Evolutionary conservation across 2,113 vertebrate genomes (phyloP), one percentile per base, ranked within the genome.

Genomic region (Ochotona curzoniae): DNA sequence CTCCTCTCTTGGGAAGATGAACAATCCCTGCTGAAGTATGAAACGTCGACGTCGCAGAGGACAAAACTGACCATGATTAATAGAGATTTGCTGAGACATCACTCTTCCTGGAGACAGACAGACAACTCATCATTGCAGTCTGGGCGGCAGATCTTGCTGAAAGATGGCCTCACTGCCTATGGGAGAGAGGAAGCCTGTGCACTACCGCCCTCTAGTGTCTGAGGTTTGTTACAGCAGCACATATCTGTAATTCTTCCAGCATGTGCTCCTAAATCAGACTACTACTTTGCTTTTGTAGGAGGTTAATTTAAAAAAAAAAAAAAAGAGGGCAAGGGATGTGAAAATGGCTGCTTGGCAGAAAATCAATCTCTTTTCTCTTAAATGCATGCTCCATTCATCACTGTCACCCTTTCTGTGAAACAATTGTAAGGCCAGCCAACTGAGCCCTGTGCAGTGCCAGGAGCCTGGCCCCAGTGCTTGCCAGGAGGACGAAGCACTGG

Each of bases 151-250:
- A n/a, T 4, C 7, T 47, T 66, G 38, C 25, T 54, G 5, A 28
- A 69, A 49, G 70, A 63, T 9, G 26, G 9, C 11, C 38, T 49
- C 54, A 28, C 11, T 15, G 25, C 21, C 44, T 14, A 49, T 32
- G 5, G 5, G 28, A 13, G 9, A 61, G 60, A 91, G 17, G 88
- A 96, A 89, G 54, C 89, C 71, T 92, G 87, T 91, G 74, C 80
- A 87, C 63, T 51, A 54, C 1, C 63, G 5, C 97, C 96, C 97
- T 96, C 96, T 96, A 94, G 97, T 94, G 97, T 90, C 73, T 4
- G 2, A 28, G 8, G 61, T 44, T 44, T 44, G 10, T 3, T 18
- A 57, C 71, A 89, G 35, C 1, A 11, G 35, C 28, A 38, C 26
- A 38, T 28, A 47, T 38, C 12, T 4, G 0, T n/a, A 64, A 75